Evolutionary conservation across 2,797 vertebrate genomes (phyloP).

Genomic region (Syngnathus rostellatus): DNA sequence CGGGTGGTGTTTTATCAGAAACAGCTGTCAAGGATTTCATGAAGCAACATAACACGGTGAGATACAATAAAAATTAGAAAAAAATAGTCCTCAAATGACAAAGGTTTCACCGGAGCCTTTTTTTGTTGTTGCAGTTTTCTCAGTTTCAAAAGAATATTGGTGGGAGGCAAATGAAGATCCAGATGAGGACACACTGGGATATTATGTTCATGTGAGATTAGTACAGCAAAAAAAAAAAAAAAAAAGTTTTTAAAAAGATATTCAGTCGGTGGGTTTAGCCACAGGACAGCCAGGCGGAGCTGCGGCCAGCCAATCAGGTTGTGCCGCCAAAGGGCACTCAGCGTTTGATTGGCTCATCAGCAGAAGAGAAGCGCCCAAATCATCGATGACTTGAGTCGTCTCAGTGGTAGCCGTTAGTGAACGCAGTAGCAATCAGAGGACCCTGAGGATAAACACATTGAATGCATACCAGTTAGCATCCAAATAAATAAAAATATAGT

Average conservation of each 20-base stretch:
- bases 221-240: constrained; percentile 62
- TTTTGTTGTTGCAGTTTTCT: constrained; percentile 49
- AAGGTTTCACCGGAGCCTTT: constrained; percentile 34
- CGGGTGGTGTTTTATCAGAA: constrained; percentile 42
- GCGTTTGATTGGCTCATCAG: constrained; percentile 63
- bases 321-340: constrained; percentile 58
- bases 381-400: constrained; percentile 60
- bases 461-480: background rate
- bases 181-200: constrained; percentile 40
- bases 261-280: constrained; percentile 68
- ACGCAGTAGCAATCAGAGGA: constrained; percentile 96
- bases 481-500: background rate
- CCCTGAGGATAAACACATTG: constrained; percentile 64
- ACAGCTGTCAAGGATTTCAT: constrained; percentile 53
- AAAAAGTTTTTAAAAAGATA: constrained; percentile 64
- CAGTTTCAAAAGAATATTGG: constrained; percentile 39
- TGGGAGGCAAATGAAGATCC: constrained; percentile 48
- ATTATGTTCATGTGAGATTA: constrained; percentile 69
- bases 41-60: constrained; percentile 47
- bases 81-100: constrained; percentile 53
- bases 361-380: constrained; percentile 53
- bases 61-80: constrained; percentile 54
- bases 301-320: constrained; percentile 57
- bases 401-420: constrained; percentile 99
- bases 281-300: constrained; percentile 40